phyloP scores from a whole-genome alignment of 1,140 invertebrate species.

The Tetraneura akinire region DNA sequence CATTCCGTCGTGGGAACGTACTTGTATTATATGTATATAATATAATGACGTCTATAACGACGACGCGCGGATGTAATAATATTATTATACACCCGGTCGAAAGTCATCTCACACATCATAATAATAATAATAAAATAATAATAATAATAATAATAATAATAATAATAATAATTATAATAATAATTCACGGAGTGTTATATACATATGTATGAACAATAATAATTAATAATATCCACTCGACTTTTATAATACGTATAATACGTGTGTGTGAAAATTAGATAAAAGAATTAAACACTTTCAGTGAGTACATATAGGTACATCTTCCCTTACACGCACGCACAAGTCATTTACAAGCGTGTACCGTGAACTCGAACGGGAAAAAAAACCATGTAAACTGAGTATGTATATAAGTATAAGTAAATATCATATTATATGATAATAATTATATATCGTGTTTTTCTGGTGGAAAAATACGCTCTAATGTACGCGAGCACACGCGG shows the following conservation, averaged over 20 bases:
- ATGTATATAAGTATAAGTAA: not conserved
- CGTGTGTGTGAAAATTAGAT: conserved; percentile 46
- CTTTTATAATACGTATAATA: no score
- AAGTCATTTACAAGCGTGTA: not conserved
- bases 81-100: not conserved
- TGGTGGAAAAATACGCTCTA: conserved; percentile 25
- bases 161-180: no score
- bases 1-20: conserved; percentile 38
- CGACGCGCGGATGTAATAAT: not conserved
- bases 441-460: conserved; percentile 42
- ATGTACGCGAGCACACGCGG: no score
- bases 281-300: conserved; percentile 48
- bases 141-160: no score
- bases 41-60: not conserved
- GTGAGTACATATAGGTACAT: not conserved
- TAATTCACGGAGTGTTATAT: conserved; percentile 38
- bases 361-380: conserved; percentile 5
- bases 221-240: not conserved
- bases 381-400: not conserved
- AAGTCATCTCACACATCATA: not conserved
- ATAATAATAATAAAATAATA: no score
- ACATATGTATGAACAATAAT: not conserved
- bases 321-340: not conserved
- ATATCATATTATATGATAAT: not conserved
- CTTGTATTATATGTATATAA: not conserved